These are phyloP conservation scores for Lepidochitona cinerea DNA, from an alignment of 2,888 invertebrate species.

Conservation along the genomic window DNA sequence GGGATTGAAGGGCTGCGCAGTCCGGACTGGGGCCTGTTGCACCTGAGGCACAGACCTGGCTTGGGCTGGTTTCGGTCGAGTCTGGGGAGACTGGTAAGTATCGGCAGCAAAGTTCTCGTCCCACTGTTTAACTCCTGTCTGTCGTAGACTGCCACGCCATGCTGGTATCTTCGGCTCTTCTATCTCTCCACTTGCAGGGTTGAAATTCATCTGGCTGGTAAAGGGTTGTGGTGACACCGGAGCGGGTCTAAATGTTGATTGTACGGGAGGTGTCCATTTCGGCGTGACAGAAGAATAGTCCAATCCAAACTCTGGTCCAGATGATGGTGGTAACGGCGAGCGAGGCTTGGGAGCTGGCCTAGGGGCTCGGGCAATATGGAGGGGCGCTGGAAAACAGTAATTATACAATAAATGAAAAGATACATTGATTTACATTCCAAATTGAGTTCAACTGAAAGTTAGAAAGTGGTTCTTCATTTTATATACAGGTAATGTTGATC, in stretches of 20 bases:
- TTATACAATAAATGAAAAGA: no score
- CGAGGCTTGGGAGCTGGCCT: conserved; percentile 1
- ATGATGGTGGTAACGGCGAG: neutral
- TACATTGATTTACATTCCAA: no score
- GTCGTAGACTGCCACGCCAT: conserved; percentile 10
- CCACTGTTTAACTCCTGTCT: conserved; percentile 1
- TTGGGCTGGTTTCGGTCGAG: neutral
- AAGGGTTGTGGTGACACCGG: conserved; percentile 28
- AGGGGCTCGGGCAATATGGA: neutral
- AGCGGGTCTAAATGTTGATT: conserved; percentile 32
- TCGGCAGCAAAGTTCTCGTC: neutral
- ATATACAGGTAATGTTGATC: no score
- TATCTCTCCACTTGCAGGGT: neutral
- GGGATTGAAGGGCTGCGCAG: conserved; percentile 2
- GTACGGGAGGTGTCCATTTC: conserved; percentile 14
- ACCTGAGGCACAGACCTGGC: neutral
- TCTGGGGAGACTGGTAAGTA: neutral
- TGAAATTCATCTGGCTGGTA: neutral
- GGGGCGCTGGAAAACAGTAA: neutral
- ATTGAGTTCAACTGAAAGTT: no score
- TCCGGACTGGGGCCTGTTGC: conserved; percentile 4
- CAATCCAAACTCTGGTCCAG: neutral
- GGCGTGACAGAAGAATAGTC: neutral
- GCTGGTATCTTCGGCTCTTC: neutral
- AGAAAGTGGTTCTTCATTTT: no score